Evolutionary conservation across 2,888 invertebrate genomes (phyloP).

Genomic region (Herminia tarsipennalis): DNA sequence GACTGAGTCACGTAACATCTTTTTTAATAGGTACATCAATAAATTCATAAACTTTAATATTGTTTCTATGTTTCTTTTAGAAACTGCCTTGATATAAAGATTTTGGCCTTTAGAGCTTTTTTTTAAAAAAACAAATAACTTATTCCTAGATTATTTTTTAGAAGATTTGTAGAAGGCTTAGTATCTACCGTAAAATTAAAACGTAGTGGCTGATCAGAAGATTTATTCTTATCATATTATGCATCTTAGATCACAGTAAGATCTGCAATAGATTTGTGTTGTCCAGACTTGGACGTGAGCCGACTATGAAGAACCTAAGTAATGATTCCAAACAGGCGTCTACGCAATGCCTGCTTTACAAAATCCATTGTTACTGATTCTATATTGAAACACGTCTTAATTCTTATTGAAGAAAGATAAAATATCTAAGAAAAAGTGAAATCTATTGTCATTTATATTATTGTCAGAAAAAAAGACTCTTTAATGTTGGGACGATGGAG

Average conservation of each 20-base stretch:
- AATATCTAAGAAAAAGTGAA: not conserved
- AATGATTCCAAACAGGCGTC: slow-evolving; percentile 29
- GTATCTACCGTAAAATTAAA: slow-evolving; percentile 9
- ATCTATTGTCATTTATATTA: too few relatives aligned
- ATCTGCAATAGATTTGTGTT: slow-evolving; percentile 50
- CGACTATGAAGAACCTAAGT: slow-evolving; percentile 30
- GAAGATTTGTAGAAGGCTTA: not conserved
- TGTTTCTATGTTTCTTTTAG: too few relatives aligned
- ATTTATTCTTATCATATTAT: slow-evolving; percentile 37
- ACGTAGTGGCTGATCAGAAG: slow-evolving; percentile 26
- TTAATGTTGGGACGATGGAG: too few relatives aligned
- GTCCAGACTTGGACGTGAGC: slow-evolving; percentile 46
- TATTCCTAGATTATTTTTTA: slow-evolving; percentile 23
- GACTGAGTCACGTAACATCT: too few relatives aligned
- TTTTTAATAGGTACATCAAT: too few relatives aligned
- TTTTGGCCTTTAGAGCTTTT: too few relatives aligned
- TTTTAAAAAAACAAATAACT: too few relatives aligned
- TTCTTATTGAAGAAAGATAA: not conserved
- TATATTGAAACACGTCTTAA: slow-evolving; percentile 4
- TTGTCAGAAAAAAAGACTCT: too few relatives aligned
- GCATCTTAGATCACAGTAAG: slow-evolving; percentile 48
- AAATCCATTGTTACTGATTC: slow-evolving; percentile 9
- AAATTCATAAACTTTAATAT: too few relatives aligned
- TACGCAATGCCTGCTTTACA: slow-evolving; percentile 14
- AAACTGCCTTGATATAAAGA: too few relatives aligned